Percentiles rank a stretch among this genome's conserved stretches.
Conservation (phyloP, 1,140 invertebrate species). For the Theocolax elegans region DNA sequence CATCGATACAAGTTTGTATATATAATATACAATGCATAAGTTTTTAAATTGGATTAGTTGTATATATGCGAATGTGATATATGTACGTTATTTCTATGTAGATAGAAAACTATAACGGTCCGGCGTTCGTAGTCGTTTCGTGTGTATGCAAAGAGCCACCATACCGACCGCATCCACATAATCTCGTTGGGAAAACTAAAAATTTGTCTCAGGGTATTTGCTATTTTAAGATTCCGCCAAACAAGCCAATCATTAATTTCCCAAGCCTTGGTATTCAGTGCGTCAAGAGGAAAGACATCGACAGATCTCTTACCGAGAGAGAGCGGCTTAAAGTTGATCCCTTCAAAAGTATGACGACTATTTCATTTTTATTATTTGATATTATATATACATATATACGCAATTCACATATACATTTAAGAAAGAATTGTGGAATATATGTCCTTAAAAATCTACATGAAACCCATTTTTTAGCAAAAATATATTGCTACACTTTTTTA, state of each 20-base stretch:
- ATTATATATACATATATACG: too few relatives aligned
- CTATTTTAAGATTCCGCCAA: constrained; percentile 81
- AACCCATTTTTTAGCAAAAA: too few relatives aligned
- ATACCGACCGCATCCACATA: constrained; percentile 94
- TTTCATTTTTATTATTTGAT: neutral
- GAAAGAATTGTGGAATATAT: too few relatives aligned
- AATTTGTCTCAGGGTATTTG: constrained; percentile 90
- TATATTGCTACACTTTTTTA: too few relatives aligned
- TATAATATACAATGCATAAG: too few relatives aligned
- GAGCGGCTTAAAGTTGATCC: constrained; percentile 93
- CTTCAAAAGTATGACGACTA: constrained; percentile 93
- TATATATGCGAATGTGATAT: too few relatives aligned
- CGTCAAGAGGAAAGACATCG: constrained; percentile 94
- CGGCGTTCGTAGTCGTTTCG: constrained; percentile 89
- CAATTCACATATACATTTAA: too few relatives aligned
- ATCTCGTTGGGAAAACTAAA: constrained; percentile 91
- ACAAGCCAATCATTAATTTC: constrained; percentile 83
- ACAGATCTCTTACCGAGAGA: constrained; percentile 81
- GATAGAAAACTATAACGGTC: constrained; percentile 81
- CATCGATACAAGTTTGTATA: constrained; percentile 87
- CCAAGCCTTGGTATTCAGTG: constrained; percentile 96
- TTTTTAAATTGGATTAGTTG: too few relatives aligned
- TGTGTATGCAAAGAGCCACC: constrained; percentile 94
- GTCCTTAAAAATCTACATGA: too few relatives aligned
- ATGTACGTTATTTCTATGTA: too few relatives aligned